Evolutionary conservation across 2,888 invertebrate genomes (phyloP), one percentile per base, ranked within the genome.

Genomic region (Uloborus plumipes): DNA sequence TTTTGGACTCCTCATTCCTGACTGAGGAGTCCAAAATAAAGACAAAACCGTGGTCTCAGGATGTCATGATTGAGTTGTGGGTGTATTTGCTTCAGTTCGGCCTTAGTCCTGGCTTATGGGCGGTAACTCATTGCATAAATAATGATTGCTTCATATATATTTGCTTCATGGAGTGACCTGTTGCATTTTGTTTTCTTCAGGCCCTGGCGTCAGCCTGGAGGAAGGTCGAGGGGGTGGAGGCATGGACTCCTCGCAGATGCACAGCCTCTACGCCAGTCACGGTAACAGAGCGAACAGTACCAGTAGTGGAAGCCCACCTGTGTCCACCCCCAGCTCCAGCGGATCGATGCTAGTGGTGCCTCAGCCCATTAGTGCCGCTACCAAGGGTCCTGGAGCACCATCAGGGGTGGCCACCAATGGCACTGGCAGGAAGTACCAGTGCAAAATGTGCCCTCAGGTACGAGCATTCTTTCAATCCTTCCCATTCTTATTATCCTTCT

Each of bases 391-490:
- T 87, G 89, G 89, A 71, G 83, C 83, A 47, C 85, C 87, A 89
- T 84, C 89, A 89, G 81, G 85, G 79, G 85, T 84, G 85, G 88
- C 90, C 74, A 89, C 87, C 59, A 90, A 90, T 86, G 88, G 87
- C 61, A 88, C 88, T 64, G 91, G 91, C 79, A 90, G 96, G 89
- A 97, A 96, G 90, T 97, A 96, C 90, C 95, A 95, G 89, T 96
- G 96, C 92, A 97, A 97, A 91, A 97, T 97, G 96, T 96, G 96
- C 89, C 96, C 96, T 86, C 96, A 97, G 95, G 97, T 98, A 90
- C 91, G 94, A 90, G 9, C 39, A 39, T 6, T 39, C 39, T 11
- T 11, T 39, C 39, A 39, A 39, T 39, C 39, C 39, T 7, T 7
- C 39, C 9, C 9, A 4, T 39, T 39, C 39, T 11, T 39, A 4